phyloP scores from a whole-genome alignment of 2,797 vertebrate genomes.

The Protonibea diacanthus region DNA sequence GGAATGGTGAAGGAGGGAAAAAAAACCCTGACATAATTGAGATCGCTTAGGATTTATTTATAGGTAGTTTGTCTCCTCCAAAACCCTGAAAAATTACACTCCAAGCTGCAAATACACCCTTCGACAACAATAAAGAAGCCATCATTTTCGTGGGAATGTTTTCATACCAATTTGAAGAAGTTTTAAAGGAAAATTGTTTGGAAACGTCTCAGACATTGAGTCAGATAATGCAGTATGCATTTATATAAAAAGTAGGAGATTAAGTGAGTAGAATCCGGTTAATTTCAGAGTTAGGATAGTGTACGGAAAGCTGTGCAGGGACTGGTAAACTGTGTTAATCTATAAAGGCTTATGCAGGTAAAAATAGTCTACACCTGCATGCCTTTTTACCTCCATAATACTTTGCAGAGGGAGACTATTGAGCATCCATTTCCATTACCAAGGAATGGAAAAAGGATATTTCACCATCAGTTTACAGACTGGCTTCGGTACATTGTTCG shows the following conservation, averaged over 20 bases:
- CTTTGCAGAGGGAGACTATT: constrained; percentile 62
- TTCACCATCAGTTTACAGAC: constrained; percentile 58
- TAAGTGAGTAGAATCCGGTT: constrained; percentile 77
- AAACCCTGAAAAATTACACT: constrained; percentile 78
- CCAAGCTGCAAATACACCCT: constrained; percentile 69
- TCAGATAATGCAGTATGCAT: constrained; percentile 76
- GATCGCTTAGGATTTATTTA: constrained; percentile 78
- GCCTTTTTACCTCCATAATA: constrained; percentile 74
- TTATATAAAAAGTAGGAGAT: constrained; percentile 75
- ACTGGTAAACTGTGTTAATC: constrained; percentile 83
- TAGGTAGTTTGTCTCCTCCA: constrained; percentile 76
- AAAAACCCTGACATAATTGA: constrained; percentile 74
- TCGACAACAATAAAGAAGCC: constrained; percentile 77
- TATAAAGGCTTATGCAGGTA: constrained; percentile 82
- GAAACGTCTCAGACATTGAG: constrained; percentile 75
- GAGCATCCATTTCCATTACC: constrained; percentile 66
- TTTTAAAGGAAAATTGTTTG: constrained; percentile 76
- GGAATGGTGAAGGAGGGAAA: constrained; percentile 60
- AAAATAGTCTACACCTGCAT: constrained; percentile 82
- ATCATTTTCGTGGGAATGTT: constrained; percentile 74
- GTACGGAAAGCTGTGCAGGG: constrained; percentile 61
- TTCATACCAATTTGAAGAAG: constrained; percentile 69
- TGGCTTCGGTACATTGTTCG: constrained; percentile 49
- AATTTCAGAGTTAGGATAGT: constrained; percentile 79
- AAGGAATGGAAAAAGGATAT: constrained; percentile 62